Base-by-base conservation (phyloP, 2,797 vertebrate genomes). In the Apogon hyalosoma region DNA sequence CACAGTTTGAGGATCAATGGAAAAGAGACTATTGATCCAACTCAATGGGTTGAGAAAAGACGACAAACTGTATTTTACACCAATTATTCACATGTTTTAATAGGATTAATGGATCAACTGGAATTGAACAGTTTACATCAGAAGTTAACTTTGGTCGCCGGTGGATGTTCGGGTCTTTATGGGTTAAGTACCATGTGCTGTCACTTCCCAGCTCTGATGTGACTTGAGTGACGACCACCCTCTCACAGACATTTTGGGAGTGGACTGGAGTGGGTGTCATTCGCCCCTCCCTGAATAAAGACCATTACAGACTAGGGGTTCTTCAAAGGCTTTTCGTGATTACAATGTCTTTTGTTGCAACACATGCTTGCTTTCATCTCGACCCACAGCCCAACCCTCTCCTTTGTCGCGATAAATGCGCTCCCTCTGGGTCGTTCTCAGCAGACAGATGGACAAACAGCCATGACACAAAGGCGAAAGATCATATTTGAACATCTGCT, bases 361-460 rank as follows among this genome's bases (percentile, higher is more conserved):
- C 71, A 76, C 73, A 82, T 80, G 79, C 66, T 76, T 56, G 51
- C 83, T 90, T 84, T 84, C 63, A 87, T 88, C 61, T 83, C 6
- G 60, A 75, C 53, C 46, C 18, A 16, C 8, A 10, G 70, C 69
- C 75, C 69, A n/a, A 3, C 82, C 83, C 73, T 69, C 56, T 70
- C 50, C 11, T 54, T 47, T 31, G 69, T 79, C 78, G 64, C 9
- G 41, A 36, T 73, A 69, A 80, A 78, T 31, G 73, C 51, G 18
- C 39, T 28, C 56, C 40, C 76, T 67, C n/a, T 31, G 36, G 80
- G 42, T 60, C 5, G 42, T 68, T 63, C 57, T 69, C 59, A 60
- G 18, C 0, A 28, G 64, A 67, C 73, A 80, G 59, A 74, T 73
- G 68, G 69, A 58, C 60, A 75, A 77, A 70, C 63, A 63, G 52